Conservation (phyloP, 2,797 vertebrate species). For the Sparidentex hasta region DNA sequence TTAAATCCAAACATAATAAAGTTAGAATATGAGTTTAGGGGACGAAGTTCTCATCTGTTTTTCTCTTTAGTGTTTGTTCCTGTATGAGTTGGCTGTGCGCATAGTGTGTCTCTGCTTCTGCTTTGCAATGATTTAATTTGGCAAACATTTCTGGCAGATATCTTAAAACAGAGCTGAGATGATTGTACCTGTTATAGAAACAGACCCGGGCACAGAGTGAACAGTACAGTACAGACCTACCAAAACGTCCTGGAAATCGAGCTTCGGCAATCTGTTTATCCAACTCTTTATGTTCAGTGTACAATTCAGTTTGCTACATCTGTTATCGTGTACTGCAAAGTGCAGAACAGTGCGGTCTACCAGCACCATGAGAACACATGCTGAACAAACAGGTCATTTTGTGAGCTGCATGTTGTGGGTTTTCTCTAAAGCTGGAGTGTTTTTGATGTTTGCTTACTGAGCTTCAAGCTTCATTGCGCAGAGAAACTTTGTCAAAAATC, state of each 20-base stretch:
- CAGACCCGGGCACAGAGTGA: not conserved
- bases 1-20: not conserved
- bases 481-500: too few species aligned
- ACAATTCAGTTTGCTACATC: not conserved
- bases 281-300: not conserved
- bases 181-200: not conserved
- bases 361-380: not conserved
- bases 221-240: not conserved
- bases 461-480: not conserved
- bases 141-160: not conserved
- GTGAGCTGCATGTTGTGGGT: not conserved
- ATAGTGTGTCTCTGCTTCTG: slow-evolving; percentile 7
- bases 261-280: slow-evolving; percentile 7
- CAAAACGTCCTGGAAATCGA: not conserved
- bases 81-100: not conserved
- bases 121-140: slow-evolving; percentile 38
- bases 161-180: slow-evolving; percentile 20
- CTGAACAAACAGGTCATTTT: not conserved
- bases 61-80: not conserved
- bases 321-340: not conserved
- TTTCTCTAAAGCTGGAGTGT: not conserved
- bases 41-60: slow-evolving; percentile 7
- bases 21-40: not conserved
- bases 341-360: not conserved
- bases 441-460: not conserved